These are phyloP conservation scores for Zootoca vivipara DNA, from an alignment of 2,113 vertebrate genomes.

Conservation along the genomic window DNA sequence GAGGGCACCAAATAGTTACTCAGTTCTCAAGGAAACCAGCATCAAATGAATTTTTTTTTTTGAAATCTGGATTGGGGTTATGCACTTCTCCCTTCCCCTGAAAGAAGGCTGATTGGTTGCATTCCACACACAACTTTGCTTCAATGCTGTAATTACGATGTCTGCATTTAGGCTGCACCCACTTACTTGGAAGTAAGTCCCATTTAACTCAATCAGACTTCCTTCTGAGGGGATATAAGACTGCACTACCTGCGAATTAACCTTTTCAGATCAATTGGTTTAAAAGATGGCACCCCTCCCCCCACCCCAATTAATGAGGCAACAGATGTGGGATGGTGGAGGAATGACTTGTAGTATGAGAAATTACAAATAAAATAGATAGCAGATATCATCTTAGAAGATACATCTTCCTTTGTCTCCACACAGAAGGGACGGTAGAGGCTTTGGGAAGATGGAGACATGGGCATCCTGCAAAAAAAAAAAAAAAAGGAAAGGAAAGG, in stretches of 20 bases:
- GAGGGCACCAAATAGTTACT: not conserved
- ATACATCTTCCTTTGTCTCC: not conserved
- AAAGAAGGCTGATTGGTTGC: not conserved
- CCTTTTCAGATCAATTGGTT: not conserved
- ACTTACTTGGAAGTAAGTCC: not conserved
- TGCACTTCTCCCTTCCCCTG: not conserved
- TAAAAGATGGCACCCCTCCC: not conserved
- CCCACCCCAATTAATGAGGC: not conserved
- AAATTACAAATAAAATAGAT: not conserved
- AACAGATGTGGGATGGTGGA: not conserved
- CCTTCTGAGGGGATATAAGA: not conserved
- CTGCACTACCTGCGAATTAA: not conserved
- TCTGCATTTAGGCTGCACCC: not conserved
- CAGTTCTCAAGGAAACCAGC: not conserved
- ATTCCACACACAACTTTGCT: not conserved
- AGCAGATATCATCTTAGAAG: not conserved
- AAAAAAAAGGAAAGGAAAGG: not conserved
- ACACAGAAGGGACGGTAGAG: not conserved
- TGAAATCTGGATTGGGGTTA: not conserved
- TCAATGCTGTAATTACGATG: not conserved
- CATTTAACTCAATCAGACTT: not conserved
- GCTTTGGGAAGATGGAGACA: not conserved
- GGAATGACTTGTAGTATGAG: not conserved
- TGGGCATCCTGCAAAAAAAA: not conserved
- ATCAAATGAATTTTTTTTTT: not conserved